Conservation (phyloP, 2,797 vertebrate species). For the Heterohyrax brucei region DNA sequence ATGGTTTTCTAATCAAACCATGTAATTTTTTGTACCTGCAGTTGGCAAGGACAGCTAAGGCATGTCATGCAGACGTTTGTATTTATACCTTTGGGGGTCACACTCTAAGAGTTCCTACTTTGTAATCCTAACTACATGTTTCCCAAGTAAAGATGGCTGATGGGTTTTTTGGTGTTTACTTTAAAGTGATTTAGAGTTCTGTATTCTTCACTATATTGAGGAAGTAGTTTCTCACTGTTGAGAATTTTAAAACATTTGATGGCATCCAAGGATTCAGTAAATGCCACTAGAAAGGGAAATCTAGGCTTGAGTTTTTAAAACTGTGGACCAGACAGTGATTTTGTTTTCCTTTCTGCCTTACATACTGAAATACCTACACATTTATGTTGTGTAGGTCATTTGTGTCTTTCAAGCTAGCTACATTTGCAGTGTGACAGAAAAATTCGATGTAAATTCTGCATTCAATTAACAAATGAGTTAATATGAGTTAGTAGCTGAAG, state of each 20-base stretch:
- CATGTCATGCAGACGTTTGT: background rate
- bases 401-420: conserved; percentile 6
- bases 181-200: conserved; percentile 57
- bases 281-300: conserved; percentile 78
- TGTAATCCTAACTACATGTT: conserved; percentile 25
- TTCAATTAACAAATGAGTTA: conserved; percentile 67
- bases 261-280: conserved; percentile 80
- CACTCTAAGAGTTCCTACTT: background rate
- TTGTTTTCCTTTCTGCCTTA: conserved; percentile 33
- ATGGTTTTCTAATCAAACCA: background rate
- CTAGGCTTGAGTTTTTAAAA: conserved; percentile 48
- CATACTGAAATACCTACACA: background rate
- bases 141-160: background rate
- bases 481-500: conserved; percentile 38
- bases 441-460: conserved; percentile 37
- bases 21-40: background rate
- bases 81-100: background rate
- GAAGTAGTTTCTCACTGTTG: conserved; percentile 81
- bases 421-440: background rate
- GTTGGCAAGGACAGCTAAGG: background rate
- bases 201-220: conserved; percentile 21
- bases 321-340: conserved; percentile 22
- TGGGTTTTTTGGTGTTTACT: conserved; percentile 31
- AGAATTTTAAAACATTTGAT: conserved; percentile 82
- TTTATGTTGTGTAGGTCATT: conserved; percentile 35